phyloP scores from a whole-genome alignment of 2,113 vertebrate species.

The Corythaeola cristata region DNA sequence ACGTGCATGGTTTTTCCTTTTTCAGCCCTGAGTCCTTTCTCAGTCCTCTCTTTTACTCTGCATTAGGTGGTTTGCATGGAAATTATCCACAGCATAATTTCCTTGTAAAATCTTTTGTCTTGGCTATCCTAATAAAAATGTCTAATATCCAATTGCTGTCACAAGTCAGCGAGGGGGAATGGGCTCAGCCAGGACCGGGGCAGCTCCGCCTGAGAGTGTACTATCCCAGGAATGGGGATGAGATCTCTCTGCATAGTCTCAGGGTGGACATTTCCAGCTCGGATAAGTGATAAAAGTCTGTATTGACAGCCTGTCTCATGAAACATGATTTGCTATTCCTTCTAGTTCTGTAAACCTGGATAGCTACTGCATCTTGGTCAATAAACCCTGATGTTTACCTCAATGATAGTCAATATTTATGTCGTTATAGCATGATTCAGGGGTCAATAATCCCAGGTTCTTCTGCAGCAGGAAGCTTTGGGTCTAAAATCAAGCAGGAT shows the following conservation, averaged over 20 bases:
- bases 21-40: background rate
- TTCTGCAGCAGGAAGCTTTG: background rate
- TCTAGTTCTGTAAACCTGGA: background rate
- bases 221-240: fast-evolving
- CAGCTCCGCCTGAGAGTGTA: too few relatives aligned
- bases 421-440: background rate
- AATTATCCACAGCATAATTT: background rate
- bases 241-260: fast-evolving
- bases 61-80: background rate
- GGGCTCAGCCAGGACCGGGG: background rate
- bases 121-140: background rate
- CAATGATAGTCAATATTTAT: background rate
- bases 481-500: background rate
- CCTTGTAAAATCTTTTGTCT: background rate
- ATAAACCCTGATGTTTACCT: background rate
- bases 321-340: background rate
- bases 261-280: background rate
- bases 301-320: background rate
- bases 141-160: background rate
- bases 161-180: background rate
- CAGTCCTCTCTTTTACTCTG: background rate
- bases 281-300: background rate
- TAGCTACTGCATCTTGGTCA: background rate
- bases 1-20: fast-evolving
- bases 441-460: background rate